Percentiles rank a stretch among this genome's conserved stretches.
These are phyloP conservation scores for Anneissia japonica DNA, from an alignment of 35 echinoderm and acorn worm species.

Conservation along the genomic window DNA sequence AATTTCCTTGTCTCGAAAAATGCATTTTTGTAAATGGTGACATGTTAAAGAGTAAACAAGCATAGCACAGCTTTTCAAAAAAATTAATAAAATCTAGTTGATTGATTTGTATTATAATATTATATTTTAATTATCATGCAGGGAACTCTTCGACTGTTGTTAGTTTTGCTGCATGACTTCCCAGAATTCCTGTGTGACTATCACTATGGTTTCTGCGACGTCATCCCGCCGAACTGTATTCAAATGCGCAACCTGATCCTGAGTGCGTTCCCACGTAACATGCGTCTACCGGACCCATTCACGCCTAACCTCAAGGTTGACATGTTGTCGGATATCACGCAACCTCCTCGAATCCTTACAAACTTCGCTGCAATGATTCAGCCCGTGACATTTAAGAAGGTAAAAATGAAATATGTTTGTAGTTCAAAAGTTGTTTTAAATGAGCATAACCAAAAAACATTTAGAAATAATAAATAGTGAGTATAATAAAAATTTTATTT, in stretches of 20 bases:
- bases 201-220: slow-evolving; percentile 99
- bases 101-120: background rate
- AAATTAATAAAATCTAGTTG: background rate
- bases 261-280: slow-evolving; percentile 97
- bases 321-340: slow-evolving; percentile 92
- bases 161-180: slow-evolving; percentile 95
- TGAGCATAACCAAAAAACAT: background rate
- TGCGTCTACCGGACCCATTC: slow-evolving; percentile 96
- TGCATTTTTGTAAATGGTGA: no score
- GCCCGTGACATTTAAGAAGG: slow-evolving; percentile 98
- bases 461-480: background rate
- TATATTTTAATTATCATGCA: slow-evolving; percentile 1
- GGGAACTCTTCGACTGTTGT: slow-evolving; percentile 79
- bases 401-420: slow-evolving; percentile 6
- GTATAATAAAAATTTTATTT: no score
- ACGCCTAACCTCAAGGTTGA: slow-evolving; percentile 97
- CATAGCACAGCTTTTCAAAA: no score
- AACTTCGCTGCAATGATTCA: slow-evolving; percentile 97
- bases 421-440: background rate
- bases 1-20: no score
- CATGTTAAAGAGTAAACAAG: no score
- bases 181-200: slow-evolving; percentile 99
- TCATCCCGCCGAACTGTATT: slow-evolving; percentile 99
- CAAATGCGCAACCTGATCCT: slow-evolving; percentile 99
- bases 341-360: slow-evolving; percentile 87